phyloP scores from a whole-genome alignment of 2,888 invertebrate genomes.

The Zygothrica quintamaculata region DNA sequence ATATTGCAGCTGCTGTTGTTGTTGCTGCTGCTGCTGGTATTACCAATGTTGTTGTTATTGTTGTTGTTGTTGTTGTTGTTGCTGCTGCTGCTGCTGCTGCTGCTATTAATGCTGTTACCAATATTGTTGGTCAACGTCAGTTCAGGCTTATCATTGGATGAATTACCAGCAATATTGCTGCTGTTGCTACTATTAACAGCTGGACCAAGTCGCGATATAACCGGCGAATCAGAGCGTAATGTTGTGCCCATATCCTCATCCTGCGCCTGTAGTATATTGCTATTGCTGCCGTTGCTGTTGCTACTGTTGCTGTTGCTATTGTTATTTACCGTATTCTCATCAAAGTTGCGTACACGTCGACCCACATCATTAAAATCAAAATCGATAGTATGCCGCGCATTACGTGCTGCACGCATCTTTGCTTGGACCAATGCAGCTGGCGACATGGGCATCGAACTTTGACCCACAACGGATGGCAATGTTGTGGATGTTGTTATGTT shows the following conservation, averaged over 20 bases:
- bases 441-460: slow-evolving; percentile 85
- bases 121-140: slow-evolving; percentile 51
- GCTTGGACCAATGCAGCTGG: slow-evolving; percentile 81
- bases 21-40: neutral
- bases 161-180: slow-evolving; percentile 46
- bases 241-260: slow-evolving; percentile 85
- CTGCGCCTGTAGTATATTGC: slow-evolving; percentile 87
- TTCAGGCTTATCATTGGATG: slow-evolving; percentile 68
- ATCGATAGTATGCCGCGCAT: slow-evolving; percentile 79
- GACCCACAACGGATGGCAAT: slow-evolving; percentile 68
- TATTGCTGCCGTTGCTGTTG: slow-evolving; percentile 8
- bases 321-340: slow-evolving; percentile 86
- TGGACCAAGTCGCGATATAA: slow-evolving; percentile 80
- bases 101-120: slow-evolving; percentile 20
- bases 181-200: slow-evolving; percentile 81
- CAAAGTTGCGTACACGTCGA: slow-evolving; percentile 87
- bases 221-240: slow-evolving; percentile 81
- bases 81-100: neutral
- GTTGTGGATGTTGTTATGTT: slow-evolving; percentile 50
- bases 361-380: slow-evolving; percentile 77
- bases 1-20: neutral
- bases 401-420: slow-evolving; percentile 85
- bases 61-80: neutral
- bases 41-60: neutral
- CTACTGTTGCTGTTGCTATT: slow-evolving; percentile 14